Evolutionary conservation across 2,113 vertebrate genomes (phyloP).

Genomic region (Tragelaphus buxtoni): DNA sequence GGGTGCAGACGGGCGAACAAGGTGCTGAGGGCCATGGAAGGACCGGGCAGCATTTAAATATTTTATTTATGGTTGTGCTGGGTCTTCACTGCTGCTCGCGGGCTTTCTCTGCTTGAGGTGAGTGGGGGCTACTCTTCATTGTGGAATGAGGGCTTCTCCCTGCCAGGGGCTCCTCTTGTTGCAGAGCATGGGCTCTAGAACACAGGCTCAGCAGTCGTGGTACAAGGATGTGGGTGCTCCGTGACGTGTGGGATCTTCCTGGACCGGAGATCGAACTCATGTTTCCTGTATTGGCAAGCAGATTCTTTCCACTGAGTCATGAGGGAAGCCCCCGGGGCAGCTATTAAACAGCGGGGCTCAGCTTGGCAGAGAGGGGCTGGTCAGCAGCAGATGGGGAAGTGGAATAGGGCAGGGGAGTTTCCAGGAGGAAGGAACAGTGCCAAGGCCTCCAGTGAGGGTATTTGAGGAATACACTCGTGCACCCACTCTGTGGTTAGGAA

Average conservation of each 20-base stretch:
- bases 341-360: too few relatives aligned
- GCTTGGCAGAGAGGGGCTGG: not conserved
- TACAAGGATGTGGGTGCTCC: not conserved
- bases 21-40: fast-evolving
- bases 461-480: fast-evolving
- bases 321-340: not conserved
- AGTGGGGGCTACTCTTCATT: not conserved
- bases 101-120: not conserved
- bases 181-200: not conserved
- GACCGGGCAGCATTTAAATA: too few relatives aligned
- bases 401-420: not conserved
- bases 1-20: not conserved
- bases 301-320: not conserved
- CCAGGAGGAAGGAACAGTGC: not conserved
- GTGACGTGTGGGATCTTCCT: not conserved
- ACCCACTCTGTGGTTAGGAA: fast-evolving
- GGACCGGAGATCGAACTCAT: not conserved
- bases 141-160: not conserved
- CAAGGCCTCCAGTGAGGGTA: not conserved
- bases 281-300: not conserved
- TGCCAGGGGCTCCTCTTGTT: not conserved
- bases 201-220: not conserved
- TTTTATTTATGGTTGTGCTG: not conserved
- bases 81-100: not conserved
- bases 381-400: fast-evolving